A percentile compares a stretch with the other conserved stretches of the same genome.
Conservation (phyloP, 2,888 invertebrate species). For the Orthosia cruda region DNA sequence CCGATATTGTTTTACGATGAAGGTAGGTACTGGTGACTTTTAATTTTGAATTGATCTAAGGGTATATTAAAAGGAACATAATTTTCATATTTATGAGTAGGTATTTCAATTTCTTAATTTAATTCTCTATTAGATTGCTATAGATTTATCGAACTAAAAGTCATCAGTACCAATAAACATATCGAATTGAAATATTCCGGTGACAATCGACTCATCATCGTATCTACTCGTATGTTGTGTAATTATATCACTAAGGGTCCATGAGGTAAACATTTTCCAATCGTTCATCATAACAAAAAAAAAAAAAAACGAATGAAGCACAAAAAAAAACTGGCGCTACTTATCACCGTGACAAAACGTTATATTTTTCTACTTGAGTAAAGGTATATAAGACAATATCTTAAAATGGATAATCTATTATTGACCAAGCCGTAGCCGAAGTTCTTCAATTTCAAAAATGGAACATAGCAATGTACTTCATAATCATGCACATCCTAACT, state of each 20-base stretch:
- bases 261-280: too few relatives aligned
- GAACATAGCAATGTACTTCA: constrained; percentile 3
- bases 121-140: background rate
- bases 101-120: background rate
- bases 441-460: background rate
- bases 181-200: too few relatives aligned
- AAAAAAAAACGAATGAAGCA: background rate
- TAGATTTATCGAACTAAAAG: too few relatives aligned
- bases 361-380: too few relatives aligned
- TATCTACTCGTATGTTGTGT: too few relatives aligned
- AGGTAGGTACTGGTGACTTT: background rate
- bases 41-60: background rate
- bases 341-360: background rate
- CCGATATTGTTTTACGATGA: background rate
- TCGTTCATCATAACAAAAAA: too few relatives aligned
- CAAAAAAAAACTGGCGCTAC: background rate
- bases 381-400: too few relatives aligned
- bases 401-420: background rate
- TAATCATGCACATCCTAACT: constrained; percentile 25
- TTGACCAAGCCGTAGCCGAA: rapidly evolving
- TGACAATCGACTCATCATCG: too few relatives aligned
- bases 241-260: too few relatives aligned
- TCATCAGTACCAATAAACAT: too few relatives aligned
- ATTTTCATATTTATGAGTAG: too few relatives aligned
- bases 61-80: too few relatives aligned